These are phyloP conservation scores for Silvanus unidentatus DNA, from an alignment of 2,888 invertebrate genomes.

Conservation along the genomic window DNA sequence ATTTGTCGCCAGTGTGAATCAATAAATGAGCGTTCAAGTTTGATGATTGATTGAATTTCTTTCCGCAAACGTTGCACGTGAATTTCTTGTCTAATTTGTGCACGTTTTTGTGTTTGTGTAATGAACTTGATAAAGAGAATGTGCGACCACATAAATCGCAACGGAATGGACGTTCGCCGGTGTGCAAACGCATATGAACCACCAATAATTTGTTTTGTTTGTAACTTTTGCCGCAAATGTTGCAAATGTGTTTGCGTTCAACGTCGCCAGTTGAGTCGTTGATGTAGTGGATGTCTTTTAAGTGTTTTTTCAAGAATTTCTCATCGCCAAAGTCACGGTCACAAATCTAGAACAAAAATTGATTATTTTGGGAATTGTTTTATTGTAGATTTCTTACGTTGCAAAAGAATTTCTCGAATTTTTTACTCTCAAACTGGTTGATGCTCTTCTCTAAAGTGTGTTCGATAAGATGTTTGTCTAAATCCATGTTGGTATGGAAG, in stretches of 20 bases:
- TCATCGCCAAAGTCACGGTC: constrained; percentile 34
- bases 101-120: constrained; percentile 40
- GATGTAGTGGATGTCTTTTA: constrained; percentile 34
- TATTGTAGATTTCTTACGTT: constrained; percentile 24
- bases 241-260: constrained; percentile 39
- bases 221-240: constrained; percentile 42
- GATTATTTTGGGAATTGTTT: background rate
- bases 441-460: constrained; percentile 26
- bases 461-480: constrained; percentile 35
- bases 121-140: constrained; percentile 41
- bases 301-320: constrained; percentile 35
- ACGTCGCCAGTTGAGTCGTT: constrained; percentile 21
- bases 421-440: constrained; percentile 5
- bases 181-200: constrained; percentile 41
- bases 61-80: constrained; percentile 39
- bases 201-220: constrained; percentile 38
- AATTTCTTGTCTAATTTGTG: constrained; percentile 37
- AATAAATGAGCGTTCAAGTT: constrained; percentile 39
- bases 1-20: constrained; percentile 40
- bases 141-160: constrained; percentile 42
- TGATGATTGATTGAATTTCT: constrained; percentile 39
- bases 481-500: constrained; percentile 30
- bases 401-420: constrained; percentile 27
- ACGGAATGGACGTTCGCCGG: constrained; percentile 41
- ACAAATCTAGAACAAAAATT: constrained; percentile 33